phyloP scores from a whole-genome alignment of 1,140 invertebrate species.

The Manduca sexta region DNA sequence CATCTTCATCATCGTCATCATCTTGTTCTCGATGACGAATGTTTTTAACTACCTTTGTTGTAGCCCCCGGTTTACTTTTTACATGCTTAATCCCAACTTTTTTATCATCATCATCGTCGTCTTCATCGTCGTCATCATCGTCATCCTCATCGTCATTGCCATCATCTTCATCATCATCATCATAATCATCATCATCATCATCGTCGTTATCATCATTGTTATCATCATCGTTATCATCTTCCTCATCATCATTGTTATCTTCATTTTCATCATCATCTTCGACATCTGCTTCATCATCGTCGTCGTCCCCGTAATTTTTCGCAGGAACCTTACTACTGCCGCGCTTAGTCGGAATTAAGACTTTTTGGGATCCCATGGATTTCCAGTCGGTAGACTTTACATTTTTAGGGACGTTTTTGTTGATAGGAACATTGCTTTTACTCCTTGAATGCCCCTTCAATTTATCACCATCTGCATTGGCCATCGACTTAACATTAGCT shows the following conservation, averaged over 20 bases:
- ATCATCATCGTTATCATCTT: no score
- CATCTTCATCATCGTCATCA: conserved; percentile 62
- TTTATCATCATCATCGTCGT: conserved; percentile 63
- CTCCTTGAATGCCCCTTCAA: conserved; percentile 27
- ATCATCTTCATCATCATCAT: conserved; percentile 62
- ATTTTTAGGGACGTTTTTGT: conserved; percentile 15
- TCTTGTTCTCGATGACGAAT: conserved; percentile 12
- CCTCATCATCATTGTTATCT: no score
- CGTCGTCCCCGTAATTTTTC: conserved; percentile 50
- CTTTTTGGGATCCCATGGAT: conserved; percentile 28
- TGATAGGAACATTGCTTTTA: conserved; percentile 11
- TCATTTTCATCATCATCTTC: conserved; percentile 5
- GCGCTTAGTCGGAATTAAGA: no score
- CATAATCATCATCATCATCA: no score
- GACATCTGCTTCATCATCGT: conserved; percentile 62
- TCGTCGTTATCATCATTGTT: no score
- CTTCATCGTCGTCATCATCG: conserved; percentile 65
- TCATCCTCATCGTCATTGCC: conserved; percentile 70
- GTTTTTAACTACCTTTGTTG: no score
- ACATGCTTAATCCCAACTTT: conserved; percentile 57
- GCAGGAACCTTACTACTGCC: background rate
- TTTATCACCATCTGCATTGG: conserved; percentile 68
- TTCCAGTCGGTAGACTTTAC: conserved; percentile 32
- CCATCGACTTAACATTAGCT: conserved; percentile 61
- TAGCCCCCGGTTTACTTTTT: no score